Evolutionary conservation across 2,797 vertebrate species (phyloP).

Genomic region (Kryptopterus vitreolus): DNA sequence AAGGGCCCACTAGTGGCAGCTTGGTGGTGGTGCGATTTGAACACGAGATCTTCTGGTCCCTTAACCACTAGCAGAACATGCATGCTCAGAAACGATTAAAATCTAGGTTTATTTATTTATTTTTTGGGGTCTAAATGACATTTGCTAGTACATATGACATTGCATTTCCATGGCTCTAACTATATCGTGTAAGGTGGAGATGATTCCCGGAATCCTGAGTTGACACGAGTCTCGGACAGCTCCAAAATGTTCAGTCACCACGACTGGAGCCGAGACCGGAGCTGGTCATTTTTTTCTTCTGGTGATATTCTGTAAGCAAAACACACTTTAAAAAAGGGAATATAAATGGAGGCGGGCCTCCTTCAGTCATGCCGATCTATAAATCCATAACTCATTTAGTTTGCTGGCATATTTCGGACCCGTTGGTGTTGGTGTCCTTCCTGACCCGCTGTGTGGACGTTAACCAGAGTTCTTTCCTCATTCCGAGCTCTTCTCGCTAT

Average conservation of each 20-base stretch:
- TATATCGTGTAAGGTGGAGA: neutral
- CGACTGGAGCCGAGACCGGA: neutral
- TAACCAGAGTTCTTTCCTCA: slow-evolving; percentile 20
- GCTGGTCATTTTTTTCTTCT: slow-evolving; percentile 12
- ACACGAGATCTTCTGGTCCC: too few species aligned
- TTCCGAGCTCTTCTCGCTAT: slow-evolving; percentile 18
- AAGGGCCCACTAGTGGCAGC: too few species aligned
- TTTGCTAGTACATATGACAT: neutral
- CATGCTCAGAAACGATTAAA: too few species aligned
- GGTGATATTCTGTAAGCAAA: neutral
- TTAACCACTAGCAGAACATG: too few species aligned
- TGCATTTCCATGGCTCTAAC: neutral
- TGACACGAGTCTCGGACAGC: neutral
- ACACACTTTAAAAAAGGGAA: neutral
- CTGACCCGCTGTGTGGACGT: slow-evolving; percentile 26
- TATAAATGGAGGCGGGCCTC: neutral
- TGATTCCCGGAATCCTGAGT: neutral
- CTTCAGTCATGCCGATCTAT: slow-evolving; percentile 12
- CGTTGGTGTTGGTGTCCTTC: slow-evolving; percentile 30
- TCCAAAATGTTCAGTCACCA: neutral
- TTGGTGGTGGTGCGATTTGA: too few species aligned
- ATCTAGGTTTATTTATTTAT: too few species aligned
- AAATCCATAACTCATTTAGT: slow-evolving; percentile 10
- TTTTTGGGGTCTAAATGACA: too few species aligned
- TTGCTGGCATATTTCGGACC: neutral